Conservation (phyloP, 2,888 invertebrate genomes). For the Anticlea derivata region DNA sequence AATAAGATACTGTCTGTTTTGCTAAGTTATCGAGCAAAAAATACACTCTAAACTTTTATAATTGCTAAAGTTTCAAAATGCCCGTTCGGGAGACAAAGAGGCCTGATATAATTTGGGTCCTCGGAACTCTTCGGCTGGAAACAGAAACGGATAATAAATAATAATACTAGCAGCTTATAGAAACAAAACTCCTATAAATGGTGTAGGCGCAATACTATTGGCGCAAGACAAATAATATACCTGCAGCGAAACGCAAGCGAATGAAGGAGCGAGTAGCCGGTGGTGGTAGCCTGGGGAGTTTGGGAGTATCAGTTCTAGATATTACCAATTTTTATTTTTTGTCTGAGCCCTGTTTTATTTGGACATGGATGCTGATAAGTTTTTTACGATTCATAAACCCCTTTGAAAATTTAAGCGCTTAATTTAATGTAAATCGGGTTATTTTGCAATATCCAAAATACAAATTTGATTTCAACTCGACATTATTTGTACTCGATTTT, state of each 20-base stretch:
- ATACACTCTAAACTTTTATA: constrained; percentile 61
- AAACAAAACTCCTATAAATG: constrained; percentile 1
- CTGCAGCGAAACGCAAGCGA: too few relatives aligned
- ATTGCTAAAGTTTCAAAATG: constrained; percentile 54
- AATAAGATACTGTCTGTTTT: constrained; percentile 40
- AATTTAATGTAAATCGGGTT: constrained; percentile 10
- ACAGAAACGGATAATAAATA: constrained; percentile 5
- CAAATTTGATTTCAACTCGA: too few relatives aligned
- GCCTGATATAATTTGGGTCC: constrained; percentile 51
- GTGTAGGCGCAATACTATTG: too few relatives aligned
- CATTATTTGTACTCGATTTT: too few relatives aligned
- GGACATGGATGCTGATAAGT: constrained; percentile 17
- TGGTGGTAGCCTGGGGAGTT: background rate
- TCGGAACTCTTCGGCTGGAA: constrained; percentile 36
- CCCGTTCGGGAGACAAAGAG: constrained; percentile 39
- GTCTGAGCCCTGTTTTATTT: constrained; percentile 6
- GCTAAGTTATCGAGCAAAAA: constrained; percentile 48
- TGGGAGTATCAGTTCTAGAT: background rate
- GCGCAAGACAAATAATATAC: too few relatives aligned
- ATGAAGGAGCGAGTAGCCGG: too few relatives aligned
- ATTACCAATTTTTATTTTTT: background rate
- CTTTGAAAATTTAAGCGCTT: constrained; percentile 9
- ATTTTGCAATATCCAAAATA: constrained; percentile 4
- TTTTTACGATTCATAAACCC: constrained; percentile 20
- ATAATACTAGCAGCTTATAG: background rate